phyloP scores from a whole-genome alignment of 2,888 invertebrate genomes.

The Chrysodeixis includens region DNA sequence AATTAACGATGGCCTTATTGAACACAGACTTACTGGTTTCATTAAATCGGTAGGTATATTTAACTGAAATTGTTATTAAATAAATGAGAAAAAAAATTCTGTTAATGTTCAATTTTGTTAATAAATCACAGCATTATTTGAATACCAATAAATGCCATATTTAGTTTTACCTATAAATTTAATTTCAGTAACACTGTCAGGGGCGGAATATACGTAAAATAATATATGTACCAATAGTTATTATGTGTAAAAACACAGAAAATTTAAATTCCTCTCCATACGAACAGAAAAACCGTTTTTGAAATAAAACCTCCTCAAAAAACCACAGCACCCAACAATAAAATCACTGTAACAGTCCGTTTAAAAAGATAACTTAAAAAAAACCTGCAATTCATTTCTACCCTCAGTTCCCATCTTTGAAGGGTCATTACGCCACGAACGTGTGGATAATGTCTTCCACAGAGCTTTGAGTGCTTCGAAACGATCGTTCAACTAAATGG shows the following conservation, averaged over 20 bases:
- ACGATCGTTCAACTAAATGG: constrained; percentile 69
- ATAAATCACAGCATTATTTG: too few species aligned
- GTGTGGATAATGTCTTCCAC: constrained; percentile 78
- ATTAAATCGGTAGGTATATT: too few species aligned
- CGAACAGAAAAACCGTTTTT: too few species aligned
- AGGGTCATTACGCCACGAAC: constrained; percentile 76
- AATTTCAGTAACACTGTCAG: too few species aligned
- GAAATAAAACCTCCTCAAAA: constrained; percentile 6
- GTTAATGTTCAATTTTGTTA: too few species aligned
- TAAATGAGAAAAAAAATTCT: too few species aligned
- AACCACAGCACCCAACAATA: constrained; percentile 46
- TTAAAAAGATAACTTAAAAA: constrained; percentile 58
- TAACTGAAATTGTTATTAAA: too few species aligned
- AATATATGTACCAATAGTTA: too few species aligned
- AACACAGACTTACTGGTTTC: not conserved
- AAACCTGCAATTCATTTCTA: constrained; percentile 56
- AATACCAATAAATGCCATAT: too few species aligned
- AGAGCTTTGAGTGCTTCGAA: constrained; percentile 62
- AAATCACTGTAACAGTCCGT: constrained; percentile 58
- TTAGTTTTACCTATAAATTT: too few species aligned
- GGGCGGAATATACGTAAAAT: too few species aligned
- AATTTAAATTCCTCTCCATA: not conserved
- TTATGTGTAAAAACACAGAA: too few species aligned
- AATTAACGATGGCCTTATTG: not conserved
- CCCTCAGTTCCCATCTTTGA: constrained; percentile 59